Evolutionary conservation across 2,888 invertebrate species (phyloP).

Genomic region (Aricia artaxerxes): DNA sequence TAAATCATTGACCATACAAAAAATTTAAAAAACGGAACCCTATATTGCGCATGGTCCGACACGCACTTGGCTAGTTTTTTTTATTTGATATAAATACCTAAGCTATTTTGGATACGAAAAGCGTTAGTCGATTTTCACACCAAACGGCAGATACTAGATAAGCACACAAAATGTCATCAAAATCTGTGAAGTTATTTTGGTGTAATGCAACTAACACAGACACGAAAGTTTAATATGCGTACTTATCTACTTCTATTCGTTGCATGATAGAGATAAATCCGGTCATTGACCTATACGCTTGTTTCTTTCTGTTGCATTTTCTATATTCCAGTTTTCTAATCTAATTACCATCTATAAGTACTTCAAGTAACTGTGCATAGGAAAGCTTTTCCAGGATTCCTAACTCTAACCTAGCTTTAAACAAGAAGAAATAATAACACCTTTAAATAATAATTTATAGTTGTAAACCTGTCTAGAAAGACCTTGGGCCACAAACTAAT

Average conservation of each 20-base stretch:
- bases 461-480: slow-evolving; percentile 8
- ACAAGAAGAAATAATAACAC: neutral
- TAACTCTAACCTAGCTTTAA: neutral
- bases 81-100: too few species aligned
- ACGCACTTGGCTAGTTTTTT: too few species aligned
- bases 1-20: too few species aligned
- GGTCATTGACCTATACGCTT: neutral
- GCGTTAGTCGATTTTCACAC: too few species aligned
- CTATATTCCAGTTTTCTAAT: neutral
- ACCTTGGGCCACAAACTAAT: slow-evolving; percentile 19
- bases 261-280: neutral
- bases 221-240: too few species aligned
- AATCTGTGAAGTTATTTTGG: neutral
- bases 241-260: too few species aligned
- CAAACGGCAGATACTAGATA: too few species aligned
- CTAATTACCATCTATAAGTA: neutral
- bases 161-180: neutral
- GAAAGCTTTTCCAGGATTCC: neutral
- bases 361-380: neutral
- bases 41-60: too few species aligned
- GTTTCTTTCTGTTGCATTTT: neutral
- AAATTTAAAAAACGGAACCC: too few species aligned
- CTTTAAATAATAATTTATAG: neutral
- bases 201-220: neutral
- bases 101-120: too few species aligned